These are phyloP conservation scores for Rhynchotus rufescens DNA, from an alignment of 2,797 vertebrate species.

Conservation along the genomic window DNA sequence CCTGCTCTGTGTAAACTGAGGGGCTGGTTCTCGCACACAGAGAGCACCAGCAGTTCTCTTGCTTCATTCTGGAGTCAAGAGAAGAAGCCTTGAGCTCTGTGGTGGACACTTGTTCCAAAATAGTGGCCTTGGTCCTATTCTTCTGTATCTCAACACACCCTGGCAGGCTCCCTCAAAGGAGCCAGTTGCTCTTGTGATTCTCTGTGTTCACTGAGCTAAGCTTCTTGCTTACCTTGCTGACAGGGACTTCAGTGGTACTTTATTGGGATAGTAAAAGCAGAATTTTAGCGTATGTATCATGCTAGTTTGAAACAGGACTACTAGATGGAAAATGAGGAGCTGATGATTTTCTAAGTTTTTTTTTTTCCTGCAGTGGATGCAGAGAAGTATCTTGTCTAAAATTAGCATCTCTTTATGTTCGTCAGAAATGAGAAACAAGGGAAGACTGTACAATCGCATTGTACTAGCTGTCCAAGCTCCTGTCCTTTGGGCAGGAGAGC, in stretches of 20 bases:
- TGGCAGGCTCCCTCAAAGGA: not conserved
- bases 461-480: not conserved
- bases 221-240: not conserved
- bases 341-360: not conserved
- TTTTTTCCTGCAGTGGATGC: not conserved
- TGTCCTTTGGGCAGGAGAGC: not conserved
- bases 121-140: not conserved
- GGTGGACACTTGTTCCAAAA: not conserved
- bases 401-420: not conserved
- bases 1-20: not conserved
- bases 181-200: conserved; percentile 17
- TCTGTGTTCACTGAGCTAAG: conserved; percentile 25
- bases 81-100: not conserved
- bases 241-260: not conserved
- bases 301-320: not conserved
- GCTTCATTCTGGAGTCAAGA: not conserved
- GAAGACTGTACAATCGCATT: not conserved
- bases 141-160: not conserved
- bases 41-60: not conserved
- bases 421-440: not conserved
- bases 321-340: not conserved
- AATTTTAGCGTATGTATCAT: not conserved
- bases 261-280: not conserved
- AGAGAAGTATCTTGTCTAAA: not conserved
- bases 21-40: not conserved